Conservation (phyloP, 2,113 vertebrate genomes). For the Megaptera novaeangliae region DNA sequence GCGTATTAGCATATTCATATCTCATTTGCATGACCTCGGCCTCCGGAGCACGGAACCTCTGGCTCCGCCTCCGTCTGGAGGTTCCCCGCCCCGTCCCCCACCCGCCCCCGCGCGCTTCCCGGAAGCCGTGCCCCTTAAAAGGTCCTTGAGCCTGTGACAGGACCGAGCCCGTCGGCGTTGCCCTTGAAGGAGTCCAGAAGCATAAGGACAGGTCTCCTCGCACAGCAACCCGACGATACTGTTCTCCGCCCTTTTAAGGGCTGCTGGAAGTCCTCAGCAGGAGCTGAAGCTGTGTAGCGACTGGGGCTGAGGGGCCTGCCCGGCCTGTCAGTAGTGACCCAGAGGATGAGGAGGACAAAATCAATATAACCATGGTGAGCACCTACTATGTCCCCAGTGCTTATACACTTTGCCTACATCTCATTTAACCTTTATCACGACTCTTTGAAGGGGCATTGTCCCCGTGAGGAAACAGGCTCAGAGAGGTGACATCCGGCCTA, state of each 20-base stretch:
- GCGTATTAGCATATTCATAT: background rate
- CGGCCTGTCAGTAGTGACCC: background rate
- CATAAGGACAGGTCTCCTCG: accelerated
- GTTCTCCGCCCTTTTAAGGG: background rate
- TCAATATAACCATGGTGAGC: background rate
- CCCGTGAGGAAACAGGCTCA: background rate
- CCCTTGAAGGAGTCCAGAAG: background rate
- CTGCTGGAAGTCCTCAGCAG: background rate
- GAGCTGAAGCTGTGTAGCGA: background rate
- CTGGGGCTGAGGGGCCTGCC: background rate
- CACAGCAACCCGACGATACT: background rate
- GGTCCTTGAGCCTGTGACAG: background rate
- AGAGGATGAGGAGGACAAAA: background rate
- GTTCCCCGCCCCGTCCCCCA: background rate
- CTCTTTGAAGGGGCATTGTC: background rate
- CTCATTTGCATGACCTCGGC: background rate
- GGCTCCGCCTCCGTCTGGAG: background rate
- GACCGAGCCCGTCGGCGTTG: accelerated
- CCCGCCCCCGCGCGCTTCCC: background rate
- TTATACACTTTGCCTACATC: background rate
- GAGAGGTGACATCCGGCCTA: background rate
- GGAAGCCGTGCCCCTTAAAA: background rate
- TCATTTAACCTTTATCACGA: background rate
- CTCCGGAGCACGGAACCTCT: accelerated
- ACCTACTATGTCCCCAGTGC: background rate